Evolutionary conservation across 2,888 invertebrate genomes (phyloP).

Genomic region (Sthenelais limicola): DNA sequence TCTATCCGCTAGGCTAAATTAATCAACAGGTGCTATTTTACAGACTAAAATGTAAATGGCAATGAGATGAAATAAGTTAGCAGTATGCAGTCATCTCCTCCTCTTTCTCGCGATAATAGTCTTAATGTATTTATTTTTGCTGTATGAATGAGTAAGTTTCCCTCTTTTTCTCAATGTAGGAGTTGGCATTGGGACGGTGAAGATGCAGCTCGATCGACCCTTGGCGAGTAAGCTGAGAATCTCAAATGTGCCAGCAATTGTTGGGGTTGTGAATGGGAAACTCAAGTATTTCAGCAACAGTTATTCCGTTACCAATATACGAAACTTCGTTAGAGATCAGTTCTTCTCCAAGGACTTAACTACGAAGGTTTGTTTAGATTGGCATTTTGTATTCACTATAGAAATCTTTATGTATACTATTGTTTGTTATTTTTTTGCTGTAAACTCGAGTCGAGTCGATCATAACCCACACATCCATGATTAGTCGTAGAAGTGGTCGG

Average conservation of each 20-base stretch:
- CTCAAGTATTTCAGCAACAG: slow-evolving; percentile 82
- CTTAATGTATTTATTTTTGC: too few relatives aligned
- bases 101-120: too few relatives aligned
- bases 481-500: too few relatives aligned
- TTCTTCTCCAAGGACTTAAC: slow-evolving; percentile 81
- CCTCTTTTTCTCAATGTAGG: too few relatives aligned
- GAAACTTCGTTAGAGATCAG: slow-evolving; percentile 81
- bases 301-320: slow-evolving; percentile 79
- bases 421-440: too few relatives aligned
- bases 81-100: too few relatives aligned
- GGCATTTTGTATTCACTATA: too few relatives aligned
- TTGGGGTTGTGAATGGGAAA: slow-evolving; percentile 87
- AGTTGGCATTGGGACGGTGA: slow-evolving; percentile 76
- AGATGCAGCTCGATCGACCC: slow-evolving; percentile 86
- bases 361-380: slow-evolving; percentile 51
- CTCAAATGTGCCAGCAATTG: slow-evolving; percentile 85
- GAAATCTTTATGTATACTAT: not conserved
- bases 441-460: too few relatives aligned
- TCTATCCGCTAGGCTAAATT: not conserved
- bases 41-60: not conserved
- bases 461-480: too few relatives aligned
- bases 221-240: slow-evolving; percentile 86
- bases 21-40: not conserved
- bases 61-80: not conserved
- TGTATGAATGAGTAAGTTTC: too few relatives aligned